Conservation (phyloP, 2,888 invertebrate genomes). For the Caenorhabditis imperialis region DNA sequence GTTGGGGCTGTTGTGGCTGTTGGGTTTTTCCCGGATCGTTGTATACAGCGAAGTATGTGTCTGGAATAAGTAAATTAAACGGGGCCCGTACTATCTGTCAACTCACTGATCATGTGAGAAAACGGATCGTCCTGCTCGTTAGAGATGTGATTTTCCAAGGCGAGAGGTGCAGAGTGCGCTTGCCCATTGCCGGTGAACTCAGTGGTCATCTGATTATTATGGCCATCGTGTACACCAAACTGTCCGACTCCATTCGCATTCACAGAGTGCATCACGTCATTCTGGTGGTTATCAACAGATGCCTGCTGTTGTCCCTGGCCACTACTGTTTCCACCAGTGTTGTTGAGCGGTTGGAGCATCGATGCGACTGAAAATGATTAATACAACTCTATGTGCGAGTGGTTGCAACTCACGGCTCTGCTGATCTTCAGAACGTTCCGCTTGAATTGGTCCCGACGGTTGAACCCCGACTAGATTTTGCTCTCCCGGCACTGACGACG, state of each 20-base stretch:
- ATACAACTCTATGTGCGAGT: background rate
- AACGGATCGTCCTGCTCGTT: slow-evolving; percentile 6
- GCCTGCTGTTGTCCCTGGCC: too few relatives aligned
- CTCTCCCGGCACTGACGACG: too few relatives aligned
- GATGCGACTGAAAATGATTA: slow-evolving; percentile 10
- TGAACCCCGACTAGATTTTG: too few relatives aligned
- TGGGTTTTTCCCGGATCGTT: slow-evolving; percentile 9
- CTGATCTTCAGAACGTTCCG: slow-evolving; percentile 1
- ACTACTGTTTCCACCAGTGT: background rate
- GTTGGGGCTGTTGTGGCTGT: background rate
- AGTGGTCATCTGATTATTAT: too few relatives aligned
- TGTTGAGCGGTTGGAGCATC: slow-evolving; percentile 13
- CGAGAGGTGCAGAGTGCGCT: slow-evolving; percentile 1
- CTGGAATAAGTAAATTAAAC: too few relatives aligned
- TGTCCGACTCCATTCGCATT: too few relatives aligned
- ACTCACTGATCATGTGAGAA: slow-evolving; percentile 35
- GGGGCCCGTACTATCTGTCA: too few relatives aligned
- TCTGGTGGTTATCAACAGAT: too few relatives aligned
- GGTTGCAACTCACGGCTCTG: slow-evolving; percentile 1
- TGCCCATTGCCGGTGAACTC: too few relatives aligned
- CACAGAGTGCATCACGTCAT: too few relatives aligned
- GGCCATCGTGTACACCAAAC: too few relatives aligned
- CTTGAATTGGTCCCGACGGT: too few relatives aligned
- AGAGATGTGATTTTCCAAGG: slow-evolving; percentile 22
- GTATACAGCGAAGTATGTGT: slow-evolving; percentile 9